Base-by-base conservation (phyloP, 2,888 invertebrate species). In the Zele albiditarsus region DNA sequence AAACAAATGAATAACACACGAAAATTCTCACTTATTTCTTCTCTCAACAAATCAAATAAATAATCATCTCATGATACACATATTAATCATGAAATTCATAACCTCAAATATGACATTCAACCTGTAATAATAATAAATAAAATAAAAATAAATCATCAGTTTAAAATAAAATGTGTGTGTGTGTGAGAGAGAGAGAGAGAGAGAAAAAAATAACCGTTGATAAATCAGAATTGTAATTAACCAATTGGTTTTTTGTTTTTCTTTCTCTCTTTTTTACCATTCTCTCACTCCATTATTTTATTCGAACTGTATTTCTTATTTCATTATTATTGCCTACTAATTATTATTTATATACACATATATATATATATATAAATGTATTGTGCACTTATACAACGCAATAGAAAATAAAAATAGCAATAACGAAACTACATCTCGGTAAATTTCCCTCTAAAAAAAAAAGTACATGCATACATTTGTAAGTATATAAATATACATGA, bases 51-150 rank as follows among this genome's bases (percentile, higher is more conserved):
- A 46, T n/a, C n/a, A 46, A 46, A 46, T 46, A 16, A 46, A 46
- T 46, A n/a, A 46, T 46, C 46, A 46, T 5, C 46, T 46, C 46
- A 3, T n/a, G n/a, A 46, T 53, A 53, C 53, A 4, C 16, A 46
- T 20, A n/a, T n/a, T 20, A 20, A 53, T 53, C 53, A 6, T 6
- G 0, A 6, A 8, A 53, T 53, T 53, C 20, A 53, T 20, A 53
- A 53, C 53, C 53, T 53, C 53, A 4, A n/a, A n/a, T n/a, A n/a
- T 53, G 53, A 53, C 53, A 53, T 53, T 53, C 20, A 53, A 8
- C 8, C 53, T 53, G 10, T 20, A 20, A 53, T 53, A 53, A 53
- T 10, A 12, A 8, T 5, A 33, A 33, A 33, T 5, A 33, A 33
- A 42, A 42, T 10, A 42, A 33, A 33, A 33, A 33, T 5, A 33